These are phyloP conservation scores for Bufo gargarizans DNA, from an alignment of 2,113 vertebrate species.

Conservation along the genomic window DNA sequence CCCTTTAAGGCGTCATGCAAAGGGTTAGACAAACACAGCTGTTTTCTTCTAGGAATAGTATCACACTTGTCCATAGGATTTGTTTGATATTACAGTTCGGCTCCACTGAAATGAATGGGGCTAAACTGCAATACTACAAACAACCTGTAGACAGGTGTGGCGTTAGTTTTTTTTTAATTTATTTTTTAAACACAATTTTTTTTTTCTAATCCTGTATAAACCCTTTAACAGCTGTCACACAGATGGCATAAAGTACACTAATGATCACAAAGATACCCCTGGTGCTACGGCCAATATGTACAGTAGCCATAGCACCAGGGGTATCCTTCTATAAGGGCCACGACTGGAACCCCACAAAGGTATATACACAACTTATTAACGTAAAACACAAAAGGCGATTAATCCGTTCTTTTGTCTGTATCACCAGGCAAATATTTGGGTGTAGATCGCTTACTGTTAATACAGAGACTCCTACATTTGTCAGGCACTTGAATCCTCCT, in stretches of 20 bases:
- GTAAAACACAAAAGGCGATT: neutral
- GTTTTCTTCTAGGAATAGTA: too few relatives aligned
- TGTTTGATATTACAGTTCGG: too few relatives aligned
- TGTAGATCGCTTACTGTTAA: slow-evolving; percentile 21
- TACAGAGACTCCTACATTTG: slow-evolving; percentile 27
- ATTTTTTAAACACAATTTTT: neutral
- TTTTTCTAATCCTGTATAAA: neutral
- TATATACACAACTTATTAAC: neutral
- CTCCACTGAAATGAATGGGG: too few relatives aligned
- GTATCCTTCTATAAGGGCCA: slow-evolving; percentile 1
- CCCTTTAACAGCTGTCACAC: neutral
- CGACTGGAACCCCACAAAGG: neutral
- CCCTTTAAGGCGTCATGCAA: too few relatives aligned
- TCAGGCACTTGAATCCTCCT: neutral
- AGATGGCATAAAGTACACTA: neutral
- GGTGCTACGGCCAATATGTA: too few relatives aligned
- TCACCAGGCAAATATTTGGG: slow-evolving; percentile 35
- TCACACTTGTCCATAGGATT: too few relatives aligned
- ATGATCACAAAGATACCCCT: neutral
- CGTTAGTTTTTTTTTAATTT: too few relatives aligned
- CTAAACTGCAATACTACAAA: neutral
- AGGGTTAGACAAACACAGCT: too few relatives aligned
- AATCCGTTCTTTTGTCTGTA: neutral
- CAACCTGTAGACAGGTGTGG: too few relatives aligned
- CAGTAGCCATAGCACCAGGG: neutral